phyloP scores from a whole-genome alignment of 1,140 invertebrate genomes.

The Mycetomoellerius zeteki region DNA sequence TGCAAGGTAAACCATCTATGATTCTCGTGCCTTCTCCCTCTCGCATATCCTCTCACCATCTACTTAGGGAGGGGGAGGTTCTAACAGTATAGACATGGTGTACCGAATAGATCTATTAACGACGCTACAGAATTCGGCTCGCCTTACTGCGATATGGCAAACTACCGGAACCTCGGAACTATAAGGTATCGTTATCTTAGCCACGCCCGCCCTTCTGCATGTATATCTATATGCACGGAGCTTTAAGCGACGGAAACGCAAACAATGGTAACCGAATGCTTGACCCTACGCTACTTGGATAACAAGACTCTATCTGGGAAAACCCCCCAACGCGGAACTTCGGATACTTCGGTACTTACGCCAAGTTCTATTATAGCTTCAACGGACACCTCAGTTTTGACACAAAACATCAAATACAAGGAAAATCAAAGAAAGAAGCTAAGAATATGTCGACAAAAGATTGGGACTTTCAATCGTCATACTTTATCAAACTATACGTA shows the following conservation, averaged over 20 bases:
- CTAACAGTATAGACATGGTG: slow-evolving; percentile 37
- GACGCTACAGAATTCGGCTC: slow-evolving; percentile 38
- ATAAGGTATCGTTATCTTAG: slow-evolving; percentile 62
- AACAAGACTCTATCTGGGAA: slow-evolving; percentile 42
- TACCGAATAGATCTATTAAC: slow-evolving; percentile 62
- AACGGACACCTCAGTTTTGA: slow-evolving; percentile 4
- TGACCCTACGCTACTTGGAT: slow-evolving; percentile 40
- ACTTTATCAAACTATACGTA: background rate
- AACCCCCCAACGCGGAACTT: slow-evolving; percentile 4
- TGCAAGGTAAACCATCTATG: slow-evolving; percentile 47
- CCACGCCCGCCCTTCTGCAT: background rate
- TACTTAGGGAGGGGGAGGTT: background rate
- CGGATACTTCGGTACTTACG: slow-evolving; percentile 19
- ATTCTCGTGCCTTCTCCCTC: background rate
- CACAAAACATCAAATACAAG: slow-evolving; percentile 12
- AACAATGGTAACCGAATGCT: slow-evolving; percentile 53
- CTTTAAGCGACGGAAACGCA: slow-evolving; percentile 58
- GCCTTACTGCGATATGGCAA: slow-evolving; percentile 55
- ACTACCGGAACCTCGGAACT: slow-evolving; percentile 50
- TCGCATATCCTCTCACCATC: background rate
- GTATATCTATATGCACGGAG: slow-evolving; percentile 48
- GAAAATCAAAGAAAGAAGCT: slow-evolving; percentile 16
- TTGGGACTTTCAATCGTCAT: background rate
- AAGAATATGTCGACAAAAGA: background rate
- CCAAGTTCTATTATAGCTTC: background rate